A percentile compares a stretch with the other conserved stretches of the same genome.
Evolutionary conservation across 2,888 invertebrate genomes (phyloP).

Genomic region (Dryomyza anilis): DNA sequence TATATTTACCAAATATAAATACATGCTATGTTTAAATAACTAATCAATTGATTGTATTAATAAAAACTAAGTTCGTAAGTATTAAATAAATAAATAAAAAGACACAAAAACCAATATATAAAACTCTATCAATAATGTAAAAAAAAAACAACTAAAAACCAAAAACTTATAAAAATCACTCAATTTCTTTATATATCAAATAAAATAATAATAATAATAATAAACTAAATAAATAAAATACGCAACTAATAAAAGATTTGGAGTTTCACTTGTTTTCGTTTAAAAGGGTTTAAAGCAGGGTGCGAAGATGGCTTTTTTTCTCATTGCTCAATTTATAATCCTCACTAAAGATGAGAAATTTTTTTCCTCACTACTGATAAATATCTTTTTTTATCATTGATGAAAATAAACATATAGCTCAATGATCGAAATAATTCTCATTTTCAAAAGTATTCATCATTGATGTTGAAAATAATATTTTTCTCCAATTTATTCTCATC

Average conservation of each 20-base stretch:
- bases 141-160: not conserved
- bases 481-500: not conserved
- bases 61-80: not conserved
- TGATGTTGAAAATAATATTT: not conserved
- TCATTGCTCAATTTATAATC: too few relatives aligned
- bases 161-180: not conserved
- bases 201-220: too few relatives aligned
- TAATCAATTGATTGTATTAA: slow-evolving; percentile 8
- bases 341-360: too few relatives aligned
- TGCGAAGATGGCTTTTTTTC: too few relatives aligned
- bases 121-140: slow-evolving; percentile 12
- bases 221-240: slow-evolving; percentile 13
- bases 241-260: not conserved
- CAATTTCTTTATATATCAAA: slow-evolving; percentile 21
- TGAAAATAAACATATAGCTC: too few relatives aligned
- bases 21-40: too few relatives aligned
- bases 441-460: not conserved
- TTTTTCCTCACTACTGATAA: too few relatives aligned
- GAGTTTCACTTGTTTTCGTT: not conserved
- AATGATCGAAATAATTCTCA: too few relatives aligned
- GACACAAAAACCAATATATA: not conserved
- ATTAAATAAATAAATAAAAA: not conserved
- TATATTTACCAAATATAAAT: not conserved
- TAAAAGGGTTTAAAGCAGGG: too few relatives aligned
- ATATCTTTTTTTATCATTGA: not conserved